Evolutionary conservation across 2,888 invertebrate species (phyloP).

Genomic region (Andrena bicolor): DNA sequence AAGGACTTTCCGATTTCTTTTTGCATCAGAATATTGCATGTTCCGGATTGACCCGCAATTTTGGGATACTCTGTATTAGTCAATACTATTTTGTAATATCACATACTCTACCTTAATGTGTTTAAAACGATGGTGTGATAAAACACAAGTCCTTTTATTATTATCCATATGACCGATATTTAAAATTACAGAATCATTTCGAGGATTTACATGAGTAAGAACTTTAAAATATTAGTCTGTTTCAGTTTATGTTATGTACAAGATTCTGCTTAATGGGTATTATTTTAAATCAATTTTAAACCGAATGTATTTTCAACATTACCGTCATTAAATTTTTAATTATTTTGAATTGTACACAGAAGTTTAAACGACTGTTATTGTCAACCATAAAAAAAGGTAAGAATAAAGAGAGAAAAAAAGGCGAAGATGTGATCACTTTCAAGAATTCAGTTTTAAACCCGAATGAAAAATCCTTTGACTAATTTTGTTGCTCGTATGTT

Average conservation of each 20-base stretch:
- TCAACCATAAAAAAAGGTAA: too few relatives aligned
- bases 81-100: too few relatives aligned
- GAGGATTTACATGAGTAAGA: background rate
- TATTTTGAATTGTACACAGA: background rate
- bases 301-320: background rate
- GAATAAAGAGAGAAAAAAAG: too few relatives aligned
- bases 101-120: background rate
- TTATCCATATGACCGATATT: background rate
- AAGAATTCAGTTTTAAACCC: background rate
- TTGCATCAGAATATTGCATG: too few relatives aligned
- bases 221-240: background rate
- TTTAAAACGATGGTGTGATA: background rate
- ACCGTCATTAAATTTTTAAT: background rate
- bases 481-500: background rate
- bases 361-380: conserved; percentile 6
- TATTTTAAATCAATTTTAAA: conserved; percentile 3
- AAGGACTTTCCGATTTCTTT: too few relatives aligned
- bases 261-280: conserved; percentile 1
- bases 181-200: background rate
- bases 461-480: conserved; percentile 9
- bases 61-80: too few relatives aligned
- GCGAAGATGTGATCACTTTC: background rate
- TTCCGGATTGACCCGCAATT: too few relatives aligned
- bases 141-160: background rate
- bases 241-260: conserved; percentile 4